These are phyloP conservation scores for Nerophis ophidion DNA, from an alignment of 2,113 vertebrate genomes.

Conservation along the genomic window DNA sequence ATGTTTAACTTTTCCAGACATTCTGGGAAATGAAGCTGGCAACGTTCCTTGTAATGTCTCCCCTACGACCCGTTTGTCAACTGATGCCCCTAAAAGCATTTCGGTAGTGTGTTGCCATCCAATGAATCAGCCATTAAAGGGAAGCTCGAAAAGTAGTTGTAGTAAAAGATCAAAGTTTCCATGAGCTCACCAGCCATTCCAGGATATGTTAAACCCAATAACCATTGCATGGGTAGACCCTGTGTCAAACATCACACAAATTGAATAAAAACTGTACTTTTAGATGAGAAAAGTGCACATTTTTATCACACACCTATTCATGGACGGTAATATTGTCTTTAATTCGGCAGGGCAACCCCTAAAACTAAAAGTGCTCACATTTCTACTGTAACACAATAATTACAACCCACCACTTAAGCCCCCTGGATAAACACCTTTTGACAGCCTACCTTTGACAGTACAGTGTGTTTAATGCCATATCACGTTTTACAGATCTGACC, in stretches of 20 bases:
- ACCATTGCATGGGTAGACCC: slow-evolving; percentile 22
- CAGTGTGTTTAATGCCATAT: slow-evolving; percentile 39
- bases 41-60: slow-evolving; percentile 33
- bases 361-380: background rate
- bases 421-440: slow-evolving; percentile 17
- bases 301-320: background rate
- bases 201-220: slow-evolving; percentile 33
- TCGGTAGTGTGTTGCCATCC: slow-evolving; percentile 38
- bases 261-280: slow-evolving; percentile 20
- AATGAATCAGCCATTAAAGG: slow-evolving; percentile 44
- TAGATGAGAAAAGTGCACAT: slow-evolving; percentile 7
- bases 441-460: slow-evolving; percentile 9
- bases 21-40: slow-evolving; percentile 26
- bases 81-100: slow-evolving; percentile 30
- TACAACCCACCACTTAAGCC: slow-evolving; percentile 18
- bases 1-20: slow-evolving; percentile 6
- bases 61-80: slow-evolving; percentile 43
- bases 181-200: slow-evolving; percentile 53
- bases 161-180: slow-evolving; percentile 53
- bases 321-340: background rate
- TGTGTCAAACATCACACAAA: slow-evolving; percentile 19
- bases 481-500: slow-evolving; percentile 37
- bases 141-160: slow-evolving; percentile 41
- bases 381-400: slow-evolving; percentile 16
- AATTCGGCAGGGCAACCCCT: background rate